Evolutionary conservation across 2,888 invertebrate species (phyloP).

Genomic region (Entomobrya multifasciata): DNA sequence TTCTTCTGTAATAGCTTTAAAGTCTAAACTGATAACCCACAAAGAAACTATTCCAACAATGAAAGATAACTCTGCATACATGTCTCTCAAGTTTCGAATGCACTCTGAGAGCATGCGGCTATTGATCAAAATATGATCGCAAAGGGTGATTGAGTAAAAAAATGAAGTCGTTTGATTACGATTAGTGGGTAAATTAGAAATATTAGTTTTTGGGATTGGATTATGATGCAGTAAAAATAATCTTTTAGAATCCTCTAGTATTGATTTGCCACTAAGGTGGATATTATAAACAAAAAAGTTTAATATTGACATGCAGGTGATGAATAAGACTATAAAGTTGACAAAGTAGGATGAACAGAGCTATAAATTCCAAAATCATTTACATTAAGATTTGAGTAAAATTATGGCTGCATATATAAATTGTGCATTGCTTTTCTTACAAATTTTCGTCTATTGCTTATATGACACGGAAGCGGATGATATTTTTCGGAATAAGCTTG

Average conservation of each 20-base stretch:
- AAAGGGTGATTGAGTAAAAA: not conserved
- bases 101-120: not conserved
- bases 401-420: too few species aligned
- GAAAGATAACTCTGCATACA: not conserved
- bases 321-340: not conserved
- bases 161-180: too few species aligned
- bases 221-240: too few species aligned
- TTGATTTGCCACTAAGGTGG: too few species aligned
- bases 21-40: not conserved
- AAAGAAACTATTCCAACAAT: not conserved
- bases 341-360: not conserved
- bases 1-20: not conserved
- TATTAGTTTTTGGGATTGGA: too few species aligned
- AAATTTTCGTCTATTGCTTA: not conserved
- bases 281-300: too few species aligned
- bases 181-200: too few species aligned
- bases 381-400: too few species aligned
- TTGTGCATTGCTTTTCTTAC: too few species aligned
- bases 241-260: too few species aligned
- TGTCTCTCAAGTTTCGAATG: not conserved
- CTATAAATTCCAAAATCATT: too few species aligned
- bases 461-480: not conserved
- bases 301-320: not conserved
- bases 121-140: not conserved
- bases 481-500: not conserved